These are phyloP conservation scores for Acronicta leporina DNA, from an alignment of 2,888 invertebrate species.

Conservation along the genomic window DNA sequence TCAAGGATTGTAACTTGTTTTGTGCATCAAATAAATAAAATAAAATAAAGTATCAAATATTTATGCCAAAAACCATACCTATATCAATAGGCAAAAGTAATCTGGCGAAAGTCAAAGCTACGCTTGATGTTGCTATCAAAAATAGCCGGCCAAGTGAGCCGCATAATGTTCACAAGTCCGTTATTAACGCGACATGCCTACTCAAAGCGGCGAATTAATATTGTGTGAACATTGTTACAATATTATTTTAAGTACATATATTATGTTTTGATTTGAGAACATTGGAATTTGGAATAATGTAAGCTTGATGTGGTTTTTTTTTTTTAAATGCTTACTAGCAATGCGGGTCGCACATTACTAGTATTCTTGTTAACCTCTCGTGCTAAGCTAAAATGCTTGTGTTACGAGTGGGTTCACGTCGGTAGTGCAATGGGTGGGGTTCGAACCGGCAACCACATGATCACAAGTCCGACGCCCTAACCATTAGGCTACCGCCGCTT, in stretches of 20 bases:
- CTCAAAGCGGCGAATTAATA: constrained; percentile 22
- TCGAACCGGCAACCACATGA: too few species aligned
- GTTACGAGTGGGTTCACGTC: too few species aligned
- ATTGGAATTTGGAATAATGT: constrained; percentile 15
- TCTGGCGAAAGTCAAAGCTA: constrained; percentile 17
- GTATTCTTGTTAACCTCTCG: too few species aligned
- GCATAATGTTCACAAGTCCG: constrained; percentile 53
- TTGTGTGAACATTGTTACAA: constrained; percentile 8
- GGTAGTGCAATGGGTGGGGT: too few species aligned
- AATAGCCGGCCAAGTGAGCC: constrained; percentile 39
- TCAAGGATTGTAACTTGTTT: too few species aligned
- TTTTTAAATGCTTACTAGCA: background rate
- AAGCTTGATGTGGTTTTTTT: background rate
- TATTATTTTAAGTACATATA: background rate
- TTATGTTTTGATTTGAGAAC: background rate
- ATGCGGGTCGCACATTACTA: too few species aligned
- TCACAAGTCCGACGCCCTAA: too few species aligned
- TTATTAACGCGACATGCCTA: constrained; percentile 45
- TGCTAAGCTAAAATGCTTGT: too few species aligned
- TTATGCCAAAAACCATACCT: too few species aligned
- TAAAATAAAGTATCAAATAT: too few species aligned
- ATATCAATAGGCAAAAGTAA: constrained; percentile 5
- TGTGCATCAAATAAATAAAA: too few species aligned
- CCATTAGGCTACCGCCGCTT: too few species aligned
- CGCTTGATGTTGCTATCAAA: constrained; percentile 40